Conservation (phyloP, 2,113 vertebrate genomes). For the Corythaixoides concolor region DNA sequence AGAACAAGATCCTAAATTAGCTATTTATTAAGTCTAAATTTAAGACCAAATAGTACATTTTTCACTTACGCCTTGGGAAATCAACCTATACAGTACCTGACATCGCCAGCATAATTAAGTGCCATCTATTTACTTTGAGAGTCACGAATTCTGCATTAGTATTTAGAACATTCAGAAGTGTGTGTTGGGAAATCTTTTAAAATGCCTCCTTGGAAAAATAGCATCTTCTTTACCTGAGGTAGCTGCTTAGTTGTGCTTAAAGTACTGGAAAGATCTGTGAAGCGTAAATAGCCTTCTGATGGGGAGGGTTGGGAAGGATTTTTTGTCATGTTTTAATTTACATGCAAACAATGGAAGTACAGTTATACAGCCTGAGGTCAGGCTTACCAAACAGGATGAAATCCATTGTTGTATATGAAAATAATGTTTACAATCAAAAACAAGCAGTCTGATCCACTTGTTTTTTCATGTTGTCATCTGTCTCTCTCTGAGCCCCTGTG, state of each 20-base stretch:
- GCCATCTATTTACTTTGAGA: constrained; percentile 77
- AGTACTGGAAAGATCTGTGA: constrained; percentile 63
- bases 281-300: constrained; percentile 67
- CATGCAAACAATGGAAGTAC: constrained; percentile 56
- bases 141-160: constrained; percentile 73
- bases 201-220: constrained; percentile 35
- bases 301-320: background rate
- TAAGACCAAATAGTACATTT: constrained; percentile 90
- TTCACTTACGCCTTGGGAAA: constrained; percentile 93
- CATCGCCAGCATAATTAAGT: constrained; percentile 79
- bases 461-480: constrained; percentile 62
- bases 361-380: constrained; percentile 25
- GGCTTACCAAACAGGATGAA: constrained; percentile 60
- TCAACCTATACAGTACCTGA: constrained; percentile 86
- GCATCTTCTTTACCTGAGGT: constrained; percentile 58
- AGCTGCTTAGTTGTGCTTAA: constrained; percentile 73
- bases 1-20: constrained; percentile 96
- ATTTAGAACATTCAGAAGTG: constrained; percentile 71
- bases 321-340: constrained; percentile 55
- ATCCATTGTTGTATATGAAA: constrained; percentile 50
- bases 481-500: constrained; percentile 47
- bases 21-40: constrained; percentile 99
- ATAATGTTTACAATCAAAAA: constrained; percentile 59
- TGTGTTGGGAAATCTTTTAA: constrained; percentile 35
- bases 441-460: constrained; percentile 40